Evolutionary conservation across 2,113 vertebrate species (phyloP).

Genomic region (Atractosteus spatula): DNA sequence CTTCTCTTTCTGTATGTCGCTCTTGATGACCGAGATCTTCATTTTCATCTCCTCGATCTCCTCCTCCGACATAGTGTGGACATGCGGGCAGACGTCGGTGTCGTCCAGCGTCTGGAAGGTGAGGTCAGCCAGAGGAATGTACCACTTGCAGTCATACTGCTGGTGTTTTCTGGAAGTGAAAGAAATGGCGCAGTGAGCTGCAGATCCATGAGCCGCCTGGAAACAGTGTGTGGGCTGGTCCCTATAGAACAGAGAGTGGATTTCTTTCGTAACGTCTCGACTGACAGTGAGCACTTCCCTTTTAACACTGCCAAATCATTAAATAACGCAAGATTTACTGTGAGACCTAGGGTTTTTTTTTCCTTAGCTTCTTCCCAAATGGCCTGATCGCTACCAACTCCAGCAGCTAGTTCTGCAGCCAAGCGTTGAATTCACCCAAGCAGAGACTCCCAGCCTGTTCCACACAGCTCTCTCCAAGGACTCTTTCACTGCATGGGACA

Average conservation of each 20-base stretch:
- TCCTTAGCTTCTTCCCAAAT: too few species aligned
- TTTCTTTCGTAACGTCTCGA: not conserved
- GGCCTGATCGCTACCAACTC: too few species aligned
- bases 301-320: too few species aligned
- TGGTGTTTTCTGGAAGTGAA: slow-evolving; percentile 75
- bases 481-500: too few species aligned
- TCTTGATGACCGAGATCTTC: slow-evolving; percentile 94
- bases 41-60: slow-evolving; percentile 98
- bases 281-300: too few species aligned
- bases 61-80: slow-evolving; percentile 88
- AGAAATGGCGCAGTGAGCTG: not conserved
- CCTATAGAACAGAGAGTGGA: not conserved
- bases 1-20: slow-evolving; percentile 94
- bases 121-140: slow-evolving; percentile 90
- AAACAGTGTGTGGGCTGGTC: not conserved
- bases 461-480: too few species aligned
- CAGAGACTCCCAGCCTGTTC: too few species aligned
- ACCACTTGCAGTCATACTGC: slow-evolving; percentile 99
- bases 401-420: too few species aligned
- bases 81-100: slow-evolving; percentile 80
- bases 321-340: too few species aligned
- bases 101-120: slow-evolving; percentile 90
- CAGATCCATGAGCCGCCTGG: not conserved
- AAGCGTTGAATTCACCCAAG: too few species aligned
- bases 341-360: too few species aligned